These are phyloP conservation scores for Nipponia nippon DNA, from an alignment of 2,113 vertebrate species.

Conservation along the genomic window DNA sequence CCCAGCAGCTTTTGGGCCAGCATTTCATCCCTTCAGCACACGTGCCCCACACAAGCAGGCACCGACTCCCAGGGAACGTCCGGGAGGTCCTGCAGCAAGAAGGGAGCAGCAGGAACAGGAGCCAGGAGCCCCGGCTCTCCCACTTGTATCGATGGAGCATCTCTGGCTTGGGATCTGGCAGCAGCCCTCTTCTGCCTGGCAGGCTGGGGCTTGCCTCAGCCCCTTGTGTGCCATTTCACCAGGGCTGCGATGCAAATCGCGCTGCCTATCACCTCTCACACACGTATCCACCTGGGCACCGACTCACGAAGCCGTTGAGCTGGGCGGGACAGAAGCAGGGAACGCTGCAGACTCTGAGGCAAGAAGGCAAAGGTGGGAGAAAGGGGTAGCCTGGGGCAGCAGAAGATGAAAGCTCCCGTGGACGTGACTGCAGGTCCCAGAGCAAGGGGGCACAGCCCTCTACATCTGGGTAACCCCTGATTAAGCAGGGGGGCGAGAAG, in stretches of 20 bases:
- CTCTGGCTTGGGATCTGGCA: background rate
- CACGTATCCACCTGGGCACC: background rate
- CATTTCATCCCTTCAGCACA: background rate
- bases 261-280: background rate
- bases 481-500: background rate
- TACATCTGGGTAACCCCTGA: background rate
- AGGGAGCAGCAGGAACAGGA: background rate
- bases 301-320: background rate
- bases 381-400: background rate
- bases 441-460: background rate
- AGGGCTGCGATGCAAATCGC: background rate
- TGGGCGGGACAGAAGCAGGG: background rate
- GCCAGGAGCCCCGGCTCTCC: background rate
- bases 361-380: background rate
- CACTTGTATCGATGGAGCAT: background rate
- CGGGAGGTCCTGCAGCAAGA: background rate
- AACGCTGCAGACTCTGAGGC: background rate
- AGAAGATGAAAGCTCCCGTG: background rate
- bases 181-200: background rate
- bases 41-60: background rate
- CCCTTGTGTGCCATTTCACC: background rate
- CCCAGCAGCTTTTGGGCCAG: background rate
- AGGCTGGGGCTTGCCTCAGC: background rate
- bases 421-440: fast-evolving
- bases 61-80: fast-evolving